Base-by-base conservation (phyloP, 1,140 invertebrate genomes). In the Diachasmimorpha longicaudata region DNA sequence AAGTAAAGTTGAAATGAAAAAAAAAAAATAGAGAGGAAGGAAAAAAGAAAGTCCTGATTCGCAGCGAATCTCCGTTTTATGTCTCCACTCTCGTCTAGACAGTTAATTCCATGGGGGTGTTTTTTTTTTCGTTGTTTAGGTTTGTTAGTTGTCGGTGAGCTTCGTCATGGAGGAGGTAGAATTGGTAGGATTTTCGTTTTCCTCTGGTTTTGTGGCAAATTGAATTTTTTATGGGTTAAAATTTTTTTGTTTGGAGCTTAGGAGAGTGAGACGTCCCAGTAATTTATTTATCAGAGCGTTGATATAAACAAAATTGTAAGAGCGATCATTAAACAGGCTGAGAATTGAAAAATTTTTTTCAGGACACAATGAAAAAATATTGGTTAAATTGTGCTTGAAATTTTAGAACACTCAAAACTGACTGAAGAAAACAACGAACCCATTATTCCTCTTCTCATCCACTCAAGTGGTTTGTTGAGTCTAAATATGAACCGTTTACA, bases 71-170 rank as follows among this genome's bases (percentile, higher is more conserved):
- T 31, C 6, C 58, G 58, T 25, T 63, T 63, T 63, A 63, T 63
- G 58, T 63, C 58, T 63, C 58, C 58, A 19, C 58, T 63, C 19
- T 23, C 58, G 58, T 63, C 58, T 63, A 63, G 58, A 63, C 58
- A 25, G 58, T 25, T 25, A 63, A 63, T 63, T 25, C 58, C 58
- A 25, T n/a, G 58, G 19, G 8, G 19, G 19, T 25, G 9, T 63
- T 63, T 63, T 63, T 25, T 63, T 63, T 52, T 52, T 52, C 14
- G n/a, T 55, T 55, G n/a, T 55, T 55, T 19, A 55, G 48, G 48
- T 55, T 19, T 55, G 48, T 16, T 55, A 55, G n/a, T 55, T 55
- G 48, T 19, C n/a, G 48, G 5, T 19, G 14, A 55, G 48, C 6
- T 55, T 55, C 19, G 39, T 48, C 11, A 16, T 14, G 48, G n/a